Evolutionary conservation across 1,140 invertebrate species (phyloP), one percentile per base, ranked within the genome.

Genomic region (Hylyphantes graminicola): DNA sequence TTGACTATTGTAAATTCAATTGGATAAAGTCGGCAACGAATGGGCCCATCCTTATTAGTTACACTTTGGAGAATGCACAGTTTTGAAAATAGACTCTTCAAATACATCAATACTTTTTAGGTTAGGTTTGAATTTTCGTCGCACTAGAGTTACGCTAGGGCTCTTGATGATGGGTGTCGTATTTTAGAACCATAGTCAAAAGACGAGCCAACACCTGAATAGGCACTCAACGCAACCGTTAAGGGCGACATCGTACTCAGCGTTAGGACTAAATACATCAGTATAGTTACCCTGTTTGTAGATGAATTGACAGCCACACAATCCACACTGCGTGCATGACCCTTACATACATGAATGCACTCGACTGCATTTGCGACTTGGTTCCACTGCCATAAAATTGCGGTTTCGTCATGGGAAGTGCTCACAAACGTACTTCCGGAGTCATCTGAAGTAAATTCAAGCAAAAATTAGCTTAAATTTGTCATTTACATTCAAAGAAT

Each of bases 381-480:
- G 89, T 95, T 93, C 95, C 95, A 97, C 85, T 94, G 92, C 97
- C 97, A 99, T 59, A 98, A 89, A 90, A 96, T 94, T 0, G 94
- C 93, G 4, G 95, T 96, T 89, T 98, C 95, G 90, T 99, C 97
- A 82, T 86, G 73, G 17, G 87, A 87, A n/a, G 78, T 83, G 12
- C 87, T 85, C 7, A 87, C 64, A 83, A 88, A 87, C 15, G 64
- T 74, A 7, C 64, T 76, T 61, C 59, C 50, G 8, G 72, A 4
- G 11, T 76, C 59, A 15, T 53, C 84, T 85, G 13, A 0, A 79
- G 85, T 70, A 67, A 59, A 81, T 63, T 15, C 10, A 70, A 35
- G 9, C 48, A 70, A 13, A 7, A 68, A 17, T 10, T 12, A 48
- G 35, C 48, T 21, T 9, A 21, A 10, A 19, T 35, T 35, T 67